Base-by-base conservation (phyloP, 2,113 vertebrate genomes). In the Cyphomyrus plagiostoma region DNA sequence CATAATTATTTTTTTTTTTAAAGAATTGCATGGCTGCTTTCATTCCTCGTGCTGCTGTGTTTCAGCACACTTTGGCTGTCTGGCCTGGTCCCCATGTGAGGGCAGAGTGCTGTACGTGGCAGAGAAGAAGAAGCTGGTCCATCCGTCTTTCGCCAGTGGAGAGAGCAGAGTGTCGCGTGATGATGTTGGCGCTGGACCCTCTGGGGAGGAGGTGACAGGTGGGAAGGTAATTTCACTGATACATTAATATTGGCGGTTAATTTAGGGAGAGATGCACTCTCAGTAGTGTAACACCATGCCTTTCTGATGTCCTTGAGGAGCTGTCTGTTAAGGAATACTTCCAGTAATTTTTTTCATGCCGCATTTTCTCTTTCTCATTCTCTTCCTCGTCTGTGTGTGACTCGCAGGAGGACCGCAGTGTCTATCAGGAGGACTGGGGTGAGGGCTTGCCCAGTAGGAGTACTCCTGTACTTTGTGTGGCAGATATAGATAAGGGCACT, bases 341-440 rank as follows among this genome's bases (percentile, higher is more conserved):
- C 11, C 35, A 30, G 26, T 82, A 48, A 48, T 23, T 48, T 52
- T 19, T 26, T 39, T 77, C n/a, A 11, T 66, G 26, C 9, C 23
- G n/a, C 46, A 11, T 2, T 30, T 15, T 8, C 23, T 48, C 45
- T 50, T 21, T 82, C n/a, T 87, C 5, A 26, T 46, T 49, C 45
- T 39, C 42, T 5, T 5, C 39, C 62, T 80, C 21, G 1, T 11
- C 26, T 17, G 30, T 48, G 11, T 35, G 3, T 77, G 30, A 53
- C 58, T 15, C 84, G 35, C 77, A 91, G 53, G 89, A 95, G 95
- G 94, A 96, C 90, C 93, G 92, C 84, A 95, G 88, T 84, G 91
- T 95, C 56, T 96, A 96, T 92, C 50, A 91, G 83, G 96, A 96
- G 66, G 96, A 96, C 92, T 96, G 96, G 96, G 96, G 96, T 0